A percentile compares a stretch with the other conserved stretches of the same genome.
phyloP scores from a whole-genome alignment of 2,888 invertebrate species.

The Colletes collaris region DNA sequence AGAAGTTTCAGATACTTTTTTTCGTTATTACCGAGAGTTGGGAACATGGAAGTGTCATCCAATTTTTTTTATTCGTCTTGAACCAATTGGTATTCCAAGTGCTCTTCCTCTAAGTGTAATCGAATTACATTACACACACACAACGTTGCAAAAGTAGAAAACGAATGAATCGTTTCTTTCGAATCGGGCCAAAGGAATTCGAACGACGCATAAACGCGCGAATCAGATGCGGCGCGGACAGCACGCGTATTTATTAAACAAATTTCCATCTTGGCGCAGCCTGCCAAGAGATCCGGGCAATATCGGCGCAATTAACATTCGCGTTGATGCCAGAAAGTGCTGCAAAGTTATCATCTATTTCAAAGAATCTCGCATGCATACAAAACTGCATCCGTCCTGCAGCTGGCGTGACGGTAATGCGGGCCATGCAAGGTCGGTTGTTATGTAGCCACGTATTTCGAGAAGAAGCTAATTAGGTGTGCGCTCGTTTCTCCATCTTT shows the following conservation, averaged over 20 bases:
- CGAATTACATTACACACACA: too few relatives aligned
- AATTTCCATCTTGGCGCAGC: not conserved
- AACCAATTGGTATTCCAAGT: too few relatives aligned
- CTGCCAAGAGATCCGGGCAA: not conserved
- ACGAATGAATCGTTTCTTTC: too few relatives aligned
- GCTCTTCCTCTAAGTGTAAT: too few relatives aligned
- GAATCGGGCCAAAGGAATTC: too few relatives aligned
- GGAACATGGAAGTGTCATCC: too few relatives aligned
- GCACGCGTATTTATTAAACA: not conserved
- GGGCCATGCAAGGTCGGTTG: conserved; percentile 43
- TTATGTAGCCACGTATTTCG: conserved; percentile 52
- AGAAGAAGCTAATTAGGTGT: conserved; percentile 56
- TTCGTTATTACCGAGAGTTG: too few relatives aligned
- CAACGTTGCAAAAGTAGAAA: too few relatives aligned
- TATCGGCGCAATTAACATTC: conserved; percentile 4
- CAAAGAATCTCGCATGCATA: conserved; percentile 32
- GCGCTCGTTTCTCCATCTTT: conserved; percentile 17
- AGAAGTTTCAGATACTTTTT: too few relatives aligned
- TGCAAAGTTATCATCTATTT: conserved; percentile 29
- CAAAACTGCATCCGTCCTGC: conserved; percentile 39
- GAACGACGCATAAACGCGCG: too few relatives aligned
- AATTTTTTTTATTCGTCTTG: too few relatives aligned
- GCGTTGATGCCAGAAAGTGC: conserved; percentile 8
- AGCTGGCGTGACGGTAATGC: conserved; percentile 47
- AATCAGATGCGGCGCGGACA: too few relatives aligned